Conservation (phyloP, 1,140 invertebrate genomes). For the Macrosteles quadrilineatus region DNA sequence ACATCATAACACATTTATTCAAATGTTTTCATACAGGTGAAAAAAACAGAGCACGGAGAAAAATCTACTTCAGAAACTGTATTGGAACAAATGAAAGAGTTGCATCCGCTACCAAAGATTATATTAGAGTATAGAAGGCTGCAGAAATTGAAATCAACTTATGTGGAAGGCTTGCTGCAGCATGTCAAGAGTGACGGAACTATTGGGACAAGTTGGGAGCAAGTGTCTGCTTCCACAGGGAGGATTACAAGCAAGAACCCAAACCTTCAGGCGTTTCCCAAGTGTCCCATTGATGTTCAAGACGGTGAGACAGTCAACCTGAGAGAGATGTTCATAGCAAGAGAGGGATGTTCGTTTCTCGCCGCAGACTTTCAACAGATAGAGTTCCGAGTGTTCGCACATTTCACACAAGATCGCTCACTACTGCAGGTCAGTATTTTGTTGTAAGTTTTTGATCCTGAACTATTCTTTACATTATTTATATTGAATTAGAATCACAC, state of each 20-base stretch:
- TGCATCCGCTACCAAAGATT: constrained; percentile 57
- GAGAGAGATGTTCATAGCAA: constrained; percentile 49
- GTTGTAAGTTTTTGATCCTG: too few species aligned
- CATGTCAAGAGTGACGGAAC: constrained; percentile 46
- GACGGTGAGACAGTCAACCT: constrained; percentile 37
- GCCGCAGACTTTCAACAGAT: constrained; percentile 61
- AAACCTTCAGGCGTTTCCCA: constrained; percentile 62
- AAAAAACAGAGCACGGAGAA: constrained; percentile 52
- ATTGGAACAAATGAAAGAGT: constrained; percentile 48
- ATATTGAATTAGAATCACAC: too few species aligned
- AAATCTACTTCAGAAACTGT: constrained; percentile 60
- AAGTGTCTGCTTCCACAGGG: constrained; percentile 60
- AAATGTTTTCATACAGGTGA: too few species aligned
- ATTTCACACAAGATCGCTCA: constrained; percentile 52
- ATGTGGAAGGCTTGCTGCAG: constrained; percentile 52
- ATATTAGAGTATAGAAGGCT: constrained; percentile 57
- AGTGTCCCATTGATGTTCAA: constrained; percentile 51
- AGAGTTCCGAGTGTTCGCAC: constrained; percentile 60
- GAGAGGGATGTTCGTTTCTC: constrained; percentile 48
- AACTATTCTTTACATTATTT: too few species aligned
- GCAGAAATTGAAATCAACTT: constrained; percentile 60
- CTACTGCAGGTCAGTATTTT: constrained; percentile 44
- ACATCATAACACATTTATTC: too few species aligned
- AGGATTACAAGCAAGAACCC: constrained; percentile 58
- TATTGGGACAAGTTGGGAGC: constrained; percentile 56